Base-by-base conservation (phyloP, 2,797 vertebrate genomes). In the Halcyon leucocephala region DNA sequence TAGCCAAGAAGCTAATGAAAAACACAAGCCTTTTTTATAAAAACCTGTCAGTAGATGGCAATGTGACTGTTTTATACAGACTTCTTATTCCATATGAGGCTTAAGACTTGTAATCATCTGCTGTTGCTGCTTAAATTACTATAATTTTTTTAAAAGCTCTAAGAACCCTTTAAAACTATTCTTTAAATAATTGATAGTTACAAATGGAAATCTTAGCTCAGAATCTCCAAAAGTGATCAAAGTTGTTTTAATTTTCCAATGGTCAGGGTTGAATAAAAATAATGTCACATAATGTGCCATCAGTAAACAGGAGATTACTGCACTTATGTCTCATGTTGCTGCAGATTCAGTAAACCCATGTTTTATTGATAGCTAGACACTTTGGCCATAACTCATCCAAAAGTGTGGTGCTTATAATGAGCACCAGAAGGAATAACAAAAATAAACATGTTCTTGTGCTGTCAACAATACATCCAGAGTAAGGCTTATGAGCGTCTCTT, bases 131-230 rank as follows among this genome's bases (percentile, higher is more conserved):
- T 95, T 97, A 97, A 98, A 98, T 97, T 96, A 96, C 91, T 94
- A 57, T 94, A 86, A 83, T 96, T n/a, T 93, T 64, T 81, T 78
- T 66, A 96, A 97, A 96, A 89, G 49, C 91, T 96, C 73, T 91
- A 97, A 95, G 90, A 98, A 91, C 83, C 55, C 92, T 97, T 97
- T 97, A 95, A 97, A 98, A 97, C 97, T 97, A 96, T 96, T 98
- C 84, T 97, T 98, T 98, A 96, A 98, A 98, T 98, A 98, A 98
- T 98, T 98, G 97, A 98, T 98, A 93, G 91, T 97, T 98, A 98
- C 97, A 98, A 98, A 98, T 98, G 97, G 97, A 98, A 98, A 97
- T 90, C 89, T 95, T 98, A 97, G 91, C 82, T 72, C 94, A 95
- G 95, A 97, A 97, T 97, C 97, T 98, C 96, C 87, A 98, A 98